Percentiles rank a stretch among this genome's conserved stretches.
phyloP scores from a whole-genome alignment of 2,113 vertebrate genomes.

The Ciconia boyciana region DNA sequence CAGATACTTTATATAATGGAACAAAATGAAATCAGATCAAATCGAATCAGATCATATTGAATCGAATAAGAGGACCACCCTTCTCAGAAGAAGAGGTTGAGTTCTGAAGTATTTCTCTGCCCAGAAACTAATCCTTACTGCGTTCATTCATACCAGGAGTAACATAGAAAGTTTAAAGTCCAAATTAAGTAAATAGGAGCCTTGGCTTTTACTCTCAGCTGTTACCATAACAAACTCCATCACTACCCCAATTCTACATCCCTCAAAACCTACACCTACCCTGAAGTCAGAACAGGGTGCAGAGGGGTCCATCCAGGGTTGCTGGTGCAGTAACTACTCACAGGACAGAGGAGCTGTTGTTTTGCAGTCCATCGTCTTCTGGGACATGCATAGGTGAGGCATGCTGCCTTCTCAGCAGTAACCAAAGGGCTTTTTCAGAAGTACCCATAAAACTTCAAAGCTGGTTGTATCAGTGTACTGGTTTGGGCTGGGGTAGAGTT shows the following conservation, averaged over 20 bases:
- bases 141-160: background rate
- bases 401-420: background rate
- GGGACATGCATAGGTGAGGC: background rate
- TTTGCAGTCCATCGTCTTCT: background rate
- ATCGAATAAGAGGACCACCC: background rate
- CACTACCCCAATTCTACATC: fast-evolving
- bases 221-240: background rate
- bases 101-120: background rate
- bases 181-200: background rate
- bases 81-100: background rate
- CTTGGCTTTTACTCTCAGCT: background rate
- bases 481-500: background rate
- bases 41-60: background rate
- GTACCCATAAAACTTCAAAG: background rate
- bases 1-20: background rate
- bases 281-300: background rate
- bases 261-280: background rate
- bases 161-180: background rate
- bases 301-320: background rate
- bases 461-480: background rate
- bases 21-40: background rate
- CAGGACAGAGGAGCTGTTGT: background rate
- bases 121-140: background rate
- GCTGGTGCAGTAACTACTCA: background rate
- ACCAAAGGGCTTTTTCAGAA: background rate